Conservation (phyloP, 2,797 vertebrate species). For the Carapus acus region DNA sequence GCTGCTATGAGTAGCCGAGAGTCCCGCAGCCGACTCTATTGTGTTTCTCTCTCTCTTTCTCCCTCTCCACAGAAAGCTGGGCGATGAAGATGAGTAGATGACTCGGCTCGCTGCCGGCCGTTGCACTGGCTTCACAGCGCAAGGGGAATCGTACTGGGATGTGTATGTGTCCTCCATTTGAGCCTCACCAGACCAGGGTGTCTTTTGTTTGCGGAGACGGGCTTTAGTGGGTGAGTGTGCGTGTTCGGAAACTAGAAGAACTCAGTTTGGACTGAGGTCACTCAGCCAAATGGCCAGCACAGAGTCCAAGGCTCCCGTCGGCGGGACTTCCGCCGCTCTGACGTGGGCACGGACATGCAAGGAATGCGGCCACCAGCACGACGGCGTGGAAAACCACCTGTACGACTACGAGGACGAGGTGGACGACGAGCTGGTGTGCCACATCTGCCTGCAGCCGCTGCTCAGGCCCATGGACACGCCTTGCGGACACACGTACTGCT, state of each 20-base stretch:
- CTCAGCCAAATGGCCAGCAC: constrained; percentile 54
- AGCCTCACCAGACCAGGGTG: constrained; percentile 11
- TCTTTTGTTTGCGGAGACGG: constrained; percentile 44
- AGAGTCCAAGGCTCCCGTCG: constrained; percentile 59
- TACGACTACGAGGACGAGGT: constrained; percentile 92
- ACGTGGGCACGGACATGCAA: constrained; percentile 77
- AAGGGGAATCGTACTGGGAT: constrained; percentile 27
- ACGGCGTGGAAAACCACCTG: constrained; percentile 79
- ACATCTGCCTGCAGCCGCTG: constrained; percentile 90
- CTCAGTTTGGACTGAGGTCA: constrained; percentile 28
- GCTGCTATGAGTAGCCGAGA: constrained; percentile 44
- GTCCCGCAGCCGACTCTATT: constrained; percentile 41
- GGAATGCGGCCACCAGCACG: constrained; percentile 85
- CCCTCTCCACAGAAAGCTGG: constrained; percentile 54
- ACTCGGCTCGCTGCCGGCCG: constrained; percentile 23
- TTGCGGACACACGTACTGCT: constrained; percentile 90
- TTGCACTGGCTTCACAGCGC: constrained; percentile 6
- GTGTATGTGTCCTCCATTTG: constrained; percentile 12
- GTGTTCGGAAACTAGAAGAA: not conserved
- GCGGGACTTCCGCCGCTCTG: constrained; percentile 37
- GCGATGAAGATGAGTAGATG: constrained; percentile 60
- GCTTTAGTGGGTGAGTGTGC: too few species aligned
- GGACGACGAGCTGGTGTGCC: constrained; percentile 88
- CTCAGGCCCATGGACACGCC: constrained; percentile 91
- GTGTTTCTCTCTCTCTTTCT: constrained; percentile 41